These are phyloP conservation scores for Agrochola litura DNA, from an alignment of 2,888 invertebrate species.

Conservation along the genomic window DNA sequence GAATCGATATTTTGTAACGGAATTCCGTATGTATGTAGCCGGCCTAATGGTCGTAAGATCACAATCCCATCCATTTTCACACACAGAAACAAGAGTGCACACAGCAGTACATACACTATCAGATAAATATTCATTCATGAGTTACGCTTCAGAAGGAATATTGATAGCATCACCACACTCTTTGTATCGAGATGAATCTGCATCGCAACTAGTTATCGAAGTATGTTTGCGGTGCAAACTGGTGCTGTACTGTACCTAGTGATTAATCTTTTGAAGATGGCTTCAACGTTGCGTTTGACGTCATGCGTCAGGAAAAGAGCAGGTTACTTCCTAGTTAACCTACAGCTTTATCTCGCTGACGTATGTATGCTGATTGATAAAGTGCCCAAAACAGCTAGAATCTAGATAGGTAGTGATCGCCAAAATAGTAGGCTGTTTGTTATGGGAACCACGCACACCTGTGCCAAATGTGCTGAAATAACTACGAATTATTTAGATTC, in stretches of 20 bases:
- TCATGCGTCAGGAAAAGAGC: constrained; percentile 19
- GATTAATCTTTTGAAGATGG: constrained; percentile 2
- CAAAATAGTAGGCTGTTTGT: background rate
- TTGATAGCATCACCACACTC: background rate
- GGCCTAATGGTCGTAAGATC: constrained; percentile 5
- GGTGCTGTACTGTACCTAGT: background rate
- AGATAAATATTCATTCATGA: background rate
- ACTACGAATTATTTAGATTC: background rate
- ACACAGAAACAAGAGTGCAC: background rate
- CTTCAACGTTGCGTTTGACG: constrained; percentile 18
- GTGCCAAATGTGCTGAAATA: constrained; percentile 9
- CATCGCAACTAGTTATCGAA: background rate
- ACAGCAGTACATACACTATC: background rate
- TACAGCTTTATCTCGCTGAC: constrained; percentile 10
- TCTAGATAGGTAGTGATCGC: background rate
- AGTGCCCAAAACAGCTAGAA: constrained; percentile 9
- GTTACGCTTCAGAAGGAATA: background rate
- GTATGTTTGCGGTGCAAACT: background rate
- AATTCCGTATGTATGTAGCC: too few species aligned
- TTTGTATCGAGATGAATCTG: background rate
- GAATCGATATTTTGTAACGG: too few species aligned
- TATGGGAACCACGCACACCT: background rate
- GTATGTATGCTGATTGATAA: background rate
- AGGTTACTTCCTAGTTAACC: constrained; percentile 45
- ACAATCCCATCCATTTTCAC: background rate